Conservation (phyloP, 2,888 invertebrate species). For the Microdon myrmicae region DNA sequence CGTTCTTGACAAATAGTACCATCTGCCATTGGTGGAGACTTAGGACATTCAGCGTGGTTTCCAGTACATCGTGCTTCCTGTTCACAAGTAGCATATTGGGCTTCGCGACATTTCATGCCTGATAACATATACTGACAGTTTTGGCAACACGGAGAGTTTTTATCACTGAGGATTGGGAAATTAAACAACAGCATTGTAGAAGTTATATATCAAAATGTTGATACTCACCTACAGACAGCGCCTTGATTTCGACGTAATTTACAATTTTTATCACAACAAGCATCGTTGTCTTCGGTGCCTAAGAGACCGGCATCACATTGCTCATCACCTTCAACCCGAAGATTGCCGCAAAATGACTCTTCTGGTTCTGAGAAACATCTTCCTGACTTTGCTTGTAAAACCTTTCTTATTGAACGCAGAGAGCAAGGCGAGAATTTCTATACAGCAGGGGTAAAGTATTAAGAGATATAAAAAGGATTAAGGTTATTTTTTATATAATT, state of each 20-base stretch:
- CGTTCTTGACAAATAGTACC: constrained; percentile 89
- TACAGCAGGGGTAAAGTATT: neutral
- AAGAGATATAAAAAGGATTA: neutral
- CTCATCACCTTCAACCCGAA: constrained; percentile 94
- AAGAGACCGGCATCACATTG: constrained; percentile 96
- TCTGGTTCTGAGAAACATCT: constrained; percentile 93
- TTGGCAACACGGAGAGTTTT: constrained; percentile 95
- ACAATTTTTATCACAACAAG: constrained; percentile 94
- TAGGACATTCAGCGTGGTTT: constrained; percentile 80
- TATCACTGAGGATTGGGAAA: too few relatives aligned
- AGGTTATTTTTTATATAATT: too few relatives aligned
- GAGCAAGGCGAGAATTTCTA: constrained; percentile 96
- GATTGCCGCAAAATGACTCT: constrained; percentile 95
- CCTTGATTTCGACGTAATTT: constrained; percentile 82
- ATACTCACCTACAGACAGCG: constrained; percentile 84
- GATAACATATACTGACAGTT: constrained; percentile 87
- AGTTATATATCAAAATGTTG: neutral
- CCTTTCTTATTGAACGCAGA: constrained; percentile 90
- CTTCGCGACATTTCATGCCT: constrained; percentile 88
- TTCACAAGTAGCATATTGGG: constrained; percentile 91
- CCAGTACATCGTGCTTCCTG: constrained; percentile 92
- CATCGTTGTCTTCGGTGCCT: constrained; percentile 92
- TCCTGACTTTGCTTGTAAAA: constrained; percentile 90
- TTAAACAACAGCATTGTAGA: too few relatives aligned
- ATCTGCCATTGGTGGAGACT: constrained; percentile 77